Percentiles rank a stretch among this genome's conserved stretches.
Evolutionary conservation across 2,797 vertebrate genomes (phyloP).

Genomic region (Phataginus tetradactyla): DNA sequence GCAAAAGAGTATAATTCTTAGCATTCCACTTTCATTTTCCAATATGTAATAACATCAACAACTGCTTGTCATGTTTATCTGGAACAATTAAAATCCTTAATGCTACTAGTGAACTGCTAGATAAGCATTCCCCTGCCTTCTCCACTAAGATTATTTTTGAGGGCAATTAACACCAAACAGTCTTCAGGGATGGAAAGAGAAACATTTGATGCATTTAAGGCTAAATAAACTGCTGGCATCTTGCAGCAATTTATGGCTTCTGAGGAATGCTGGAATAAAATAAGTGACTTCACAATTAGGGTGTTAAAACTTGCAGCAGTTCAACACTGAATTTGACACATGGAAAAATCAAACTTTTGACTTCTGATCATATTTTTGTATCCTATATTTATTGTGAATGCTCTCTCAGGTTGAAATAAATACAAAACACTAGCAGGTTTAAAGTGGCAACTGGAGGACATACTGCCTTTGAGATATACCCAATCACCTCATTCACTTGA

Average conservation of each 20-base stretch:
- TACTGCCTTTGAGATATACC: conserved; percentile 10
- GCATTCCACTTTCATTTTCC: conserved; percentile 60
- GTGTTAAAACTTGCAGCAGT: conserved; percentile 60
- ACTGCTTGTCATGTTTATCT: conserved; percentile 67
- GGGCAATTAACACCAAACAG: conserved; percentile 62
- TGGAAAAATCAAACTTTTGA: conserved; percentile 32
- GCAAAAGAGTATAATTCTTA: conserved; percentile 18
- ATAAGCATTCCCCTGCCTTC: conserved; percentile 57
- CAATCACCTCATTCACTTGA: conserved; percentile 32
- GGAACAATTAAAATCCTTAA: conserved; percentile 67
- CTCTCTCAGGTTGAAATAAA: conserved; percentile 57
- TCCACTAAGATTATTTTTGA: conserved; percentile 60
- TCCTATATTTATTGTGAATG: background rate
- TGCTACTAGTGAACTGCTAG: background rate
- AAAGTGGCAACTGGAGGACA: background rate
- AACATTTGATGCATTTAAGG: conserved; percentile 16
- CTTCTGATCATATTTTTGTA: background rate
- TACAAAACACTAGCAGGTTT: background rate
- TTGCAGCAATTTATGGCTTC: conserved; percentile 50
- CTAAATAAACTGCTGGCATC: conserved; percentile 16
- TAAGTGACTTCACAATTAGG: background rate
- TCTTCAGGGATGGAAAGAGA: conserved; percentile 42
- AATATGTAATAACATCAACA: conserved; percentile 61
- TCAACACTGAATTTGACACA: conserved; percentile 22
- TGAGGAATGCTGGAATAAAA: conserved; percentile 46